phyloP scores from a whole-genome alignment of 2,113 vertebrate genomes.

The Trematomus loennbergii region DNA sequence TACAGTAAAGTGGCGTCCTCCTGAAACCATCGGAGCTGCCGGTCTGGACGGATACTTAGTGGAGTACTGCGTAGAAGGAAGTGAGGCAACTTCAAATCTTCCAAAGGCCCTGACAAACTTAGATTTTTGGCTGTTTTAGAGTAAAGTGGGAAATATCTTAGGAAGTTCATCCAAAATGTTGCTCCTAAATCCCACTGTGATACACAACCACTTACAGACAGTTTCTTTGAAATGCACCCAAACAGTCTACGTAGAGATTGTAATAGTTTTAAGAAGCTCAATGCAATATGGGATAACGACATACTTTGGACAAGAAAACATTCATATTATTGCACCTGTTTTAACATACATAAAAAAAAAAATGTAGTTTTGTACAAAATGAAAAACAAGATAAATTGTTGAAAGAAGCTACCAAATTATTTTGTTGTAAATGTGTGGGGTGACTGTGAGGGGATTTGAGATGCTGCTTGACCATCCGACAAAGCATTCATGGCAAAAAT shows the following conservation, averaged over 20 bases:
- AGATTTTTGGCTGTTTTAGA: not conserved
- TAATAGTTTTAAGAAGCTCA: not conserved
- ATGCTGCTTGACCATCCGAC: not conserved
- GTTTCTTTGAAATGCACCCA: not conserved
- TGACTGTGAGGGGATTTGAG: not conserved
- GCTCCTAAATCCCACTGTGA: not conserved
- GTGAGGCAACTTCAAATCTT: slow-evolving; percentile 83
- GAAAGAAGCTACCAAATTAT: not conserved
- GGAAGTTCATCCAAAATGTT: not conserved
- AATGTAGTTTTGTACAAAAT: not conserved
- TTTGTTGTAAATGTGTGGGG: not conserved
- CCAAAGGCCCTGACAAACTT: not conserved
- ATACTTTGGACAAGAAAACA: not conserved
- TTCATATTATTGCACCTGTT: not conserved
- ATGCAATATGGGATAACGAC: not conserved
- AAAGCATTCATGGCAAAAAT: not conserved
- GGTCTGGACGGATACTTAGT: slow-evolving; percentile 95
- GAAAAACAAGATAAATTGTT: not conserved
- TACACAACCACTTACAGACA: not conserved
- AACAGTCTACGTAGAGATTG: not conserved
- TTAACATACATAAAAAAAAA: not conserved
- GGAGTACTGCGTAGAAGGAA: slow-evolving; percentile 98
- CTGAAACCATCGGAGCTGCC: slow-evolving; percentile 96
- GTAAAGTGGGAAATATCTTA: not conserved
- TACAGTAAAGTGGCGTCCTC: slow-evolving; percentile 97